A percentile compares a stretch with the other conserved stretches of the same genome.
Conservation (phyloP, 2,797 vertebrate genomes). For the Sebastes variabilis region DNA sequence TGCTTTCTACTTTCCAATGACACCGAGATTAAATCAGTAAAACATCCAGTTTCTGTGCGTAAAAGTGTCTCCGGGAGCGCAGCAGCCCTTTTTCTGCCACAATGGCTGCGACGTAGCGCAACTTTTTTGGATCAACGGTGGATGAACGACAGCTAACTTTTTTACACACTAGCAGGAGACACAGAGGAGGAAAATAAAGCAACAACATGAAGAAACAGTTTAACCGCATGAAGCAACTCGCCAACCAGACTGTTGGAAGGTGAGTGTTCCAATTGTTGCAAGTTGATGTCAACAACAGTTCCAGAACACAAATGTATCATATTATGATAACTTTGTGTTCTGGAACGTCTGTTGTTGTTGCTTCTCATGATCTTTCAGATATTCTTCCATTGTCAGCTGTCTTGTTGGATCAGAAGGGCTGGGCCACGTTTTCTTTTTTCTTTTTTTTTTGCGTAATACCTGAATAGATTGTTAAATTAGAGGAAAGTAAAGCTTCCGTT, state of each 20-base stretch:
- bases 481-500: neutral
- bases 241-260: conserved; percentile 98
- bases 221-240: conserved; percentile 95
- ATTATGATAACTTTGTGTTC: too few species aligned
- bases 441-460: neutral
- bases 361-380: neutral
- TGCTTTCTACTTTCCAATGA: conserved; percentile 4
- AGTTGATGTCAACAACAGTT: neutral
- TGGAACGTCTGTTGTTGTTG: neutral
- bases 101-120: conserved; percentile 77
- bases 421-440: neutral
- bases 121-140: conserved; percentile 49
- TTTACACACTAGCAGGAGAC: conserved; percentile 39
- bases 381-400: conserved; percentile 1
- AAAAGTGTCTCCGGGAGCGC: conserved; percentile 18
- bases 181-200: neutral
- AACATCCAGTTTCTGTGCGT: neutral
- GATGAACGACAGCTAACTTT: conserved; percentile 66
- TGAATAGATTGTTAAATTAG: neutral
- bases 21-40: neutral
- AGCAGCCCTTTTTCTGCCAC: conserved; percentile 30
- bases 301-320: too few species aligned
- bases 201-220: conserved; percentile 95
- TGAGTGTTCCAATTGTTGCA: conserved; percentile 59
- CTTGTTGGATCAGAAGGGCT: conserved; percentile 16